Conservation (phyloP, 1,140 invertebrate species). For the Heliothis subflexa region DNA sequence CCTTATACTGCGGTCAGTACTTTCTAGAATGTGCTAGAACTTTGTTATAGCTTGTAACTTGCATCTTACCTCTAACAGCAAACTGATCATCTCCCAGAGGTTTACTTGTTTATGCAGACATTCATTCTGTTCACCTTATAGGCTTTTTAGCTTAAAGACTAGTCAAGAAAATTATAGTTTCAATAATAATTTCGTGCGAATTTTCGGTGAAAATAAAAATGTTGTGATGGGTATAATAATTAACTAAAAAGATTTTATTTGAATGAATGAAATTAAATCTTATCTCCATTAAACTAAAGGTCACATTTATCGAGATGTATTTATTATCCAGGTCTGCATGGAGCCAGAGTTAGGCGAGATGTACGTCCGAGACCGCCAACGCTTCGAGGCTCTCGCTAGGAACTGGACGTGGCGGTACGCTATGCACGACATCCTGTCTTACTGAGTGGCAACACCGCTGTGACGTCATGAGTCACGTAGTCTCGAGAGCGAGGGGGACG, state of each 20-base stretch:
- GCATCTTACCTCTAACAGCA: neutral
- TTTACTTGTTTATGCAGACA: no score
- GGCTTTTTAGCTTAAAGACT: no score
- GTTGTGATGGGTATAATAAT: no score
- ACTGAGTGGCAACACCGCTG: slow-evolving; percentile 44
- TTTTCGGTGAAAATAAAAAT: no score
- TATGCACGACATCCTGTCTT: slow-evolving; percentile 93
- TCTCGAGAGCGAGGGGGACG: no score
- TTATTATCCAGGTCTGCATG: slow-evolving; percentile 92
- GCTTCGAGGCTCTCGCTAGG: slow-evolving; percentile 94
- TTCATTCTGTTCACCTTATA: no score
- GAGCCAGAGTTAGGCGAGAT: slow-evolving; percentile 94
- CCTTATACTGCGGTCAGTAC: slow-evolving; percentile 92
- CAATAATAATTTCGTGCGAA: no score
- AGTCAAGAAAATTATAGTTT: no score
- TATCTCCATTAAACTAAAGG: no score
- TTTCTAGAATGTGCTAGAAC: neutral
- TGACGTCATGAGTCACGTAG: neutral
- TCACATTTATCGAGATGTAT: neutral
- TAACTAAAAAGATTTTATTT: no score
- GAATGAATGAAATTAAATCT: no score
- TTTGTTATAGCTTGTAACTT: neutral
- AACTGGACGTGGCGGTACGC: slow-evolving; percentile 97
- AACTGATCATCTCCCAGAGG: no score
- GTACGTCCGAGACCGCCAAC: slow-evolving; percentile 91